Evolutionary conservation across 2,113 vertebrate species (phyloP).

Genomic region (Craseonycteris thonglongyai): DNA sequence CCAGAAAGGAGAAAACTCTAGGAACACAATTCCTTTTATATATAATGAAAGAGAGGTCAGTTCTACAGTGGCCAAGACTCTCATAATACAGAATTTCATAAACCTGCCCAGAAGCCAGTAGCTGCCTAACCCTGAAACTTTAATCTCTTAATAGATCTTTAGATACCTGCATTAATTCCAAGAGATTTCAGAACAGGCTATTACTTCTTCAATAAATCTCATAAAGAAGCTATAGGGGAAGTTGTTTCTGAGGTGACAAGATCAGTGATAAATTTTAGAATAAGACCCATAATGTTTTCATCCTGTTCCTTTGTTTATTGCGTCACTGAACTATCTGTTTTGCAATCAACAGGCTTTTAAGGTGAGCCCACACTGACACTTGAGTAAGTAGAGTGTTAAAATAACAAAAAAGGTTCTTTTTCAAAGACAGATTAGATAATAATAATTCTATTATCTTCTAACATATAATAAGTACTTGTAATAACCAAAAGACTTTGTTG

Average conservation of each 20-base stretch:
- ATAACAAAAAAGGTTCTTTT: slow-evolving; percentile 48
- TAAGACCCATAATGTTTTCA: neutral
- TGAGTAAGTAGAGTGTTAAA: slow-evolving; percentile 50
- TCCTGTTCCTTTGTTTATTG: slow-evolving; percentile 9
- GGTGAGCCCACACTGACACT: slow-evolving; percentile 25
- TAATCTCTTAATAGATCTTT: slow-evolving; percentile 40
- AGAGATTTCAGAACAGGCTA: slow-evolving; percentile 24
- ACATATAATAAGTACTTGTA: neutral
- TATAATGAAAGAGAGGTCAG: neutral
- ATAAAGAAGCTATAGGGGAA: neutral
- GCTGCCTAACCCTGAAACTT: neutral
- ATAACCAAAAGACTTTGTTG: neutral
- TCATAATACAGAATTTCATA: neutral
- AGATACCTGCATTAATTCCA: slow-evolving; percentile 9
- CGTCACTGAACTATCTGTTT: slow-evolving; percentile 19
- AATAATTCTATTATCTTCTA: neutral
- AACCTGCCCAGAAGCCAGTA: neutral
- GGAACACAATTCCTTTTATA: neutral
- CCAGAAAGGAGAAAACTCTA: neutral
- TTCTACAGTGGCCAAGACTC: neutral
- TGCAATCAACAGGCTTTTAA: slow-evolving; percentile 47
- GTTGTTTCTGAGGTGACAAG: slow-evolving; percentile 14
- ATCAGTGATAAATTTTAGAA: slow-evolving; percentile 14
- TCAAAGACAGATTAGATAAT: slow-evolving; percentile 26
- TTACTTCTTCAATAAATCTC: slow-evolving; percentile 27